Percentiles rank a stretch among this genome's conserved stretches.
These are phyloP conservation scores for Pelobates cultripes DNA, from an alignment of 2,797 vertebrate genomes.

Conservation along the genomic window DNA sequence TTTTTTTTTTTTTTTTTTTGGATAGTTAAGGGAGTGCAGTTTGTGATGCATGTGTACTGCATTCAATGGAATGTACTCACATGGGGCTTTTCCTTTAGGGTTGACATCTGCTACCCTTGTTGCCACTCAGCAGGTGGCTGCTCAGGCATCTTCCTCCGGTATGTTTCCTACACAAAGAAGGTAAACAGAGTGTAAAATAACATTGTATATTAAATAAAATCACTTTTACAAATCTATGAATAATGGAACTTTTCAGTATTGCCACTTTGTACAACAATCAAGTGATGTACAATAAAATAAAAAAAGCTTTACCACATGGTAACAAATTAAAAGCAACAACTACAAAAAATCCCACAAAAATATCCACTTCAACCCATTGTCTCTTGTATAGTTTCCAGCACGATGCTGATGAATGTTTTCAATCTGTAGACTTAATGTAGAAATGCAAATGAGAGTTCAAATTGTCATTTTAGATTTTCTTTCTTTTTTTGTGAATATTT, in stretches of 20 bases:
- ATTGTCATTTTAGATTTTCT: neutral
- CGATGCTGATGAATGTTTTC: too few species aligned
- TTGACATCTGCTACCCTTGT: slow-evolving; percentile 91
- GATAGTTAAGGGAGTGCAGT: slow-evolving; percentile 6
- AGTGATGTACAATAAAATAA: neutral
- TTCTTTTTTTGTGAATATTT: neutral
- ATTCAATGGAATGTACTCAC: slow-evolving; percentile 56
- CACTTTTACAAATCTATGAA: slow-evolving; percentile 17
- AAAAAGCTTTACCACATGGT: neutral
- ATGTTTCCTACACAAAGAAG: slow-evolving; percentile 83
- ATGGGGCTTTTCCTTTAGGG: slow-evolving; percentile 67
- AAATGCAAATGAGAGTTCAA: neutral
- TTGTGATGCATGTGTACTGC: slow-evolving; percentile 53
- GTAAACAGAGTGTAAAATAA: slow-evolving; percentile 66
- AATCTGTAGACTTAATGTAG: neutral
- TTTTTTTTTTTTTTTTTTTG: neutral
- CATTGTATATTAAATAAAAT: slow-evolving; percentile 20
- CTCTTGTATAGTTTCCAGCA: neutral
- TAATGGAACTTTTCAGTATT: slow-evolving; percentile 54
- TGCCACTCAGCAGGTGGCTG: slow-evolving; percentile 90
- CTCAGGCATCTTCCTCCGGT: slow-evolving; percentile 88
- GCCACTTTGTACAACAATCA: slow-evolving; percentile 8
- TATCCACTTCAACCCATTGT: neutral
- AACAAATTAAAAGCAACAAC: neutral
- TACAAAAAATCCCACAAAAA: neutral